A percentile compares a stretch with the other conserved stretches of the same genome.
These are phyloP conservation scores for Stichodactyla mertensii DNA, from an alignment of 64 coral and sea anemone species.

Conservation along the genomic window DNA sequence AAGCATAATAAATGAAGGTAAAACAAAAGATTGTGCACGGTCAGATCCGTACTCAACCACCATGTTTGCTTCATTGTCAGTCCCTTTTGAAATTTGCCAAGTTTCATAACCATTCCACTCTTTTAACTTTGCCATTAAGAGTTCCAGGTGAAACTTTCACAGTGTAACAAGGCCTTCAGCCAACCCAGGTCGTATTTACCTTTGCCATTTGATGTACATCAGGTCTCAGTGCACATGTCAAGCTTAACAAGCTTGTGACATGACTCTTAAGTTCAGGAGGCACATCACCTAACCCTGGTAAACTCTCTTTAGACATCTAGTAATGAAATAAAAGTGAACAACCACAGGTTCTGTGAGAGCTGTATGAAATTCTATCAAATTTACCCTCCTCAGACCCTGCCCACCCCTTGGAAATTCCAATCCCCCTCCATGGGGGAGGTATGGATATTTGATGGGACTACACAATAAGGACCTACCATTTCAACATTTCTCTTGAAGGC, in stretches of 20 bases:
- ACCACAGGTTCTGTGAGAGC: not conserved
- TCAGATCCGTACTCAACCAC: too few relatives aligned
- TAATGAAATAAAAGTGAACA: not conserved
- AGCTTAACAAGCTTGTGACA: constrained; percentile 73
- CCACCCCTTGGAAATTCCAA: too few relatives aligned
- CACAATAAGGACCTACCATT: constrained; percentile 37
- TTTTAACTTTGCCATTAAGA: too few relatives aligned
- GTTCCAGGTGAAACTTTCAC: too few relatives aligned
- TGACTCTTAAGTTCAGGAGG: constrained; percentile 68
- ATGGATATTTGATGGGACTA: too few relatives aligned
- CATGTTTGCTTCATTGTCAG: too few relatives aligned
- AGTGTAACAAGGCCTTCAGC: too few relatives aligned
- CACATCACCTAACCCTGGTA: constrained; percentile 69
- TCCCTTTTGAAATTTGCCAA: too few relatives aligned
- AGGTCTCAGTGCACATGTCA: constrained; percentile 65
- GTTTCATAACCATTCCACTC: too few relatives aligned
- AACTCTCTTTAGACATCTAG: constrained; percentile 45
- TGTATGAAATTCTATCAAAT: not conserved
- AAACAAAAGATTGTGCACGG: too few relatives aligned
- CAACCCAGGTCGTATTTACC: constrained; percentile 20
- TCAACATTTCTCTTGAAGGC: constrained; percentile 87
- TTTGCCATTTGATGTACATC: constrained; percentile 92
- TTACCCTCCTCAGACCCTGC: not conserved
- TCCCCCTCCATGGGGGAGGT: too few relatives aligned
- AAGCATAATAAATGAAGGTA: too few relatives aligned